Conservation (phyloP, 2,797 vertebrate species). For the Stomatorhinus walkeri region DNA sequence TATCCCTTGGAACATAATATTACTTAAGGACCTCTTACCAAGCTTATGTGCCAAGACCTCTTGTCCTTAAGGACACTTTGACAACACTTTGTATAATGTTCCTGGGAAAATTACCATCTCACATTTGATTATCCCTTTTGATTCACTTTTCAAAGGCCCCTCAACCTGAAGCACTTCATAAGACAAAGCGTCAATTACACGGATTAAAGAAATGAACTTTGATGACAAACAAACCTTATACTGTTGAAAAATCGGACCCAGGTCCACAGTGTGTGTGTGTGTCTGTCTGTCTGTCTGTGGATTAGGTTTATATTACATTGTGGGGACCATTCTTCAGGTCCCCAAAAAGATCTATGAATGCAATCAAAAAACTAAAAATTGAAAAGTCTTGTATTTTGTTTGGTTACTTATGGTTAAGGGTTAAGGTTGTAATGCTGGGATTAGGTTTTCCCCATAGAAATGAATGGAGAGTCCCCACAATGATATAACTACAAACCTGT, state of each 20-base stretch:
- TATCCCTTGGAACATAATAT: constrained; percentile 51
- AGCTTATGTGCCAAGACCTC: constrained; percentile 53
- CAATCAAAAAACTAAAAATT: background rate
- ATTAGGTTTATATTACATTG: background rate
- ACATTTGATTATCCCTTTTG: constrained; percentile 18
- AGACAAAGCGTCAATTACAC: constrained; percentile 22
- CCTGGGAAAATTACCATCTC: constrained; percentile 18
- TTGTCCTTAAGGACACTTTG: constrained; percentile 56
- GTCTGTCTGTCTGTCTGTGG: background rate
- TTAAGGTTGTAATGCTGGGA: background rate
- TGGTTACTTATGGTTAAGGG: background rate
- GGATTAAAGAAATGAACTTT: constrained; percentile 20
- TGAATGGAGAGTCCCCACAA: background rate
- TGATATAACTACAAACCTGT: background rate
- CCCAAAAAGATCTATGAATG: background rate
- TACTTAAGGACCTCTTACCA: constrained; percentile 53
- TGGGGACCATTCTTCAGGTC: background rate
- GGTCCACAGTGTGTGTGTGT: background rate
- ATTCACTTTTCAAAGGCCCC: constrained; percentile 24
- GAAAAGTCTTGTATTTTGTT: background rate
- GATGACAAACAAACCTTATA: background rate
- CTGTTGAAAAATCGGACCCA: background rate
- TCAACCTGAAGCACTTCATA: constrained; percentile 4
- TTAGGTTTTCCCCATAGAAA: background rate
- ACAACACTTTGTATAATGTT: constrained; percentile 30